phyloP scores from a whole-genome alignment of 2,113 vertebrate genomes.

The Guaruba guarouba region DNA sequence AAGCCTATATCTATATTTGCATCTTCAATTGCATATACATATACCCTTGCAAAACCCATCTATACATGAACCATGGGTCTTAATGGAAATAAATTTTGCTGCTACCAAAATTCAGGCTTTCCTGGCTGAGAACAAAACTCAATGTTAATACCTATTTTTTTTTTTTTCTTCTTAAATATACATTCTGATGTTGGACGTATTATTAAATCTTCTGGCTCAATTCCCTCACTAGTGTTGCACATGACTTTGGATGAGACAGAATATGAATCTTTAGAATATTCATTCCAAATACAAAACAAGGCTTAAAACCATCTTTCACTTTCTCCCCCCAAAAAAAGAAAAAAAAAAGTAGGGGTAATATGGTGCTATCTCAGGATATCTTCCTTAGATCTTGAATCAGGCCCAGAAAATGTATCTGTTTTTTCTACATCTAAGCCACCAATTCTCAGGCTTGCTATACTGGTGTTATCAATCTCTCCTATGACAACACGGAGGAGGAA shows the following conservation, averaged over 20 bases:
- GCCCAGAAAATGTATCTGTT: background rate
- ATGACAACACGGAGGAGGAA: constrained; percentile 17
- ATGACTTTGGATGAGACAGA: background rate
- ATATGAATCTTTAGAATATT: background rate
- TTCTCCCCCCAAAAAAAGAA: rapidly evolving
- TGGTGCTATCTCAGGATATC: background rate
- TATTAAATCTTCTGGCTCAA: background rate
- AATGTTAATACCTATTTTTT: background rate
- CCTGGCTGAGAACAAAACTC: background rate
- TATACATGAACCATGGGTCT: background rate
- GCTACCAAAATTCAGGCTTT: background rate
- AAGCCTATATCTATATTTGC: background rate
- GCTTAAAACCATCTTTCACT: background rate
- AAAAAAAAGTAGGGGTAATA: background rate
- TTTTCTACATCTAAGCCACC: background rate
- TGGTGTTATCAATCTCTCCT: constrained; percentile 25
- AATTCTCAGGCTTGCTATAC: constrained; percentile 12
- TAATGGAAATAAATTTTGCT: background rate
- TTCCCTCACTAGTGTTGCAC: background rate
- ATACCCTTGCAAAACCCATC: background rate
- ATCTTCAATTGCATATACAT: background rate
- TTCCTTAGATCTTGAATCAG: constrained; percentile 18
- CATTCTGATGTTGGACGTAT: background rate
- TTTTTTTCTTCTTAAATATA: background rate
- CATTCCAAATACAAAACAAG: background rate